phyloP scores from a whole-genome alignment of 2,888 invertebrate genomes.

The Auanema freiburgensis region DNA sequence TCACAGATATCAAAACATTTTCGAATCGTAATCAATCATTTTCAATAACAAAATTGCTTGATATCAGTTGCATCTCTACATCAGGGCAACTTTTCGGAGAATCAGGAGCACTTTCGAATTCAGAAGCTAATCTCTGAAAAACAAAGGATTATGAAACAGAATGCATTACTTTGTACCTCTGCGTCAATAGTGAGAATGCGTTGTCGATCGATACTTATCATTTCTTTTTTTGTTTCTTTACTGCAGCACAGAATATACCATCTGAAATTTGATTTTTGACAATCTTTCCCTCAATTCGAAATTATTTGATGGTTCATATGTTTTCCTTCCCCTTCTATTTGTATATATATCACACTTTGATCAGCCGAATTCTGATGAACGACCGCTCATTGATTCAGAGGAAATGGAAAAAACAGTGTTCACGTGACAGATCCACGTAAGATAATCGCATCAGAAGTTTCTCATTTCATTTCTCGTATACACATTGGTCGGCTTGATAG shows the following conservation, averaged over 20 bases:
- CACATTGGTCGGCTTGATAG: too few species aligned
- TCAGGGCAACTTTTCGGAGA: slow-evolving; percentile 9
- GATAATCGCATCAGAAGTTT: too few species aligned
- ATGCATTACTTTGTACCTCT: slow-evolving; percentile 16
- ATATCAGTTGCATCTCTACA: too few species aligned
- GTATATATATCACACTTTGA: too few species aligned
- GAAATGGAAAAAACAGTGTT: too few species aligned
- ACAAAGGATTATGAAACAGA: neutral
- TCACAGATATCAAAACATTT: too few species aligned
- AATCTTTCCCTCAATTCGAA: neutral
- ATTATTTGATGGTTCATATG: neutral
- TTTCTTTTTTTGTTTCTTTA: slow-evolving; percentile 19
- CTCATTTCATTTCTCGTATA: too few species aligned
- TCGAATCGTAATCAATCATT: too few species aligned
- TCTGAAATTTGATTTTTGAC: slow-evolving; percentile 10
- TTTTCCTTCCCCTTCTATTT: neutral
- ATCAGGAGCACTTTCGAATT: slow-evolving; percentile 3
- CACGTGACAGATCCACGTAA: too few species aligned
- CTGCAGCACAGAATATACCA: slow-evolving; percentile 21
- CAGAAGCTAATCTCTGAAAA: slow-evolving; percentile 5
- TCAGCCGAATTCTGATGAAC: too few species aligned
- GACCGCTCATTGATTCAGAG: too few species aligned
- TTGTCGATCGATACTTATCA: slow-evolving; percentile 29
- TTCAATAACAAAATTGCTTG: too few species aligned
- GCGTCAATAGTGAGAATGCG: slow-evolving; percentile 39